Evolutionary conservation across 2,113 vertebrate genomes (phyloP).

Genomic region (Semnornis frantzii): DNA sequence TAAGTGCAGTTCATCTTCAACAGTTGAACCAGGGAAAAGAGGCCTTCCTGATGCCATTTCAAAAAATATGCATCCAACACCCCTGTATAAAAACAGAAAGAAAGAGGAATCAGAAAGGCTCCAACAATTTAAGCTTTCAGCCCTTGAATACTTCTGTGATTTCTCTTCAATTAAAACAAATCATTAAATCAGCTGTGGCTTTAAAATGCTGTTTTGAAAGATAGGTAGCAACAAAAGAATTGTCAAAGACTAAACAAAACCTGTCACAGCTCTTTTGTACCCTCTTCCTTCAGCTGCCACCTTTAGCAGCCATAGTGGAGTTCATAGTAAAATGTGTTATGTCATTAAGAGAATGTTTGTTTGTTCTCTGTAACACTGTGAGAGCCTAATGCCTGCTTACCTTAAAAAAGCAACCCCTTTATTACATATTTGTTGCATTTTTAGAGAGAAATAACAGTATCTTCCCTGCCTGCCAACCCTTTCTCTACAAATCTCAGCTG

Average conservation of each 20-base stretch:
- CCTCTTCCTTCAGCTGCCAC: background rate
- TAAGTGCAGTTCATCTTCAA: conserved; percentile 97
- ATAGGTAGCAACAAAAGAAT: background rate
- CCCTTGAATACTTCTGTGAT: background rate
- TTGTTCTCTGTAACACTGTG: background rate
- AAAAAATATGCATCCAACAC: conserved; percentile 98
- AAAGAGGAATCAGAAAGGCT: background rate
- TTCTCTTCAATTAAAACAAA: conserved; percentile 2
- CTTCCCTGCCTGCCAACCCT: background rate
- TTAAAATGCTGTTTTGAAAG: background rate
- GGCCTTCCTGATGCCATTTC: conserved; percentile 99
- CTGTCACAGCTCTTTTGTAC: background rate
- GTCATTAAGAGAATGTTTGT: background rate
- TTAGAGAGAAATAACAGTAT: background rate
- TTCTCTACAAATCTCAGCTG: background rate
- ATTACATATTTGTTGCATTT: background rate
- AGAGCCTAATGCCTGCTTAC: background rate
- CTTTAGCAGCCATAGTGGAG: background rate
- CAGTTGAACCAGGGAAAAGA: conserved; percentile 96
- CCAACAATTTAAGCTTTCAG: background rate
- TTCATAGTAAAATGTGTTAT: background rate
- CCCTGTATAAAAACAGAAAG: conserved; percentile 78
- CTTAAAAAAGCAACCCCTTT: background rate
- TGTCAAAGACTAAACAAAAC: background rate
- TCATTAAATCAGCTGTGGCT: background rate